Conservation (phyloP, 2,113 vertebrate species). For the Mastomys natalensis region DNA sequence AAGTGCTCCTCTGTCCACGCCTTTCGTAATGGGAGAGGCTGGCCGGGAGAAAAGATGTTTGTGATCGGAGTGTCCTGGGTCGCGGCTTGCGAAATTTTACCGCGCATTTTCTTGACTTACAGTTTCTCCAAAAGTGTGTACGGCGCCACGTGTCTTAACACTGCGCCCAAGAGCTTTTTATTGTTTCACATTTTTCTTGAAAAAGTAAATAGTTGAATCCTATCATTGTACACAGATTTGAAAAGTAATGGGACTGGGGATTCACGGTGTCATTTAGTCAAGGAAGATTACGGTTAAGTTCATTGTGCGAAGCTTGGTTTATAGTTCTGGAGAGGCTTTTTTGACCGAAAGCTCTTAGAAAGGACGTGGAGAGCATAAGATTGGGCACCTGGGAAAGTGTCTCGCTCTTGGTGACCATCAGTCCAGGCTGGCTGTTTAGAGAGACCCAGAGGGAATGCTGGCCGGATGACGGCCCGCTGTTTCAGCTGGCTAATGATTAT, state of each 20-base stretch:
- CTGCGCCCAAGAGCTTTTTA: not conserved
- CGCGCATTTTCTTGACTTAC: conserved; percentile 35
- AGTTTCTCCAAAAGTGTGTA: conserved; percentile 12
- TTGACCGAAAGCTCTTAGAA: not conserved
- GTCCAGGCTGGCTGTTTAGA: not conserved
- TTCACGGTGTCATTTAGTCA: conserved; percentile 18
- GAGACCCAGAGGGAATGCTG: not conserved
- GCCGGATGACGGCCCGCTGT: not conserved
- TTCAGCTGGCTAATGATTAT: not conserved
- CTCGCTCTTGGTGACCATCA: not conserved
- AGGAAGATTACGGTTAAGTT: not conserved
- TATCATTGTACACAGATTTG: not conserved
- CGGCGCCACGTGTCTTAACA: conserved; percentile 59
- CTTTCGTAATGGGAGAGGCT: not conserved
- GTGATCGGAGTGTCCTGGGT: not conserved
- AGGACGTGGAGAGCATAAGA: not conserved
- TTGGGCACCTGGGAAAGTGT: not conserved
- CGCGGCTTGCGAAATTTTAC: conserved; percentile 10
- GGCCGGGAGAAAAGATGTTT: not conserved
- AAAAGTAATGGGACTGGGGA: not conserved
- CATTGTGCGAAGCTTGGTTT: not conserved
- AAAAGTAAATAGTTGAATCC: not conserved
- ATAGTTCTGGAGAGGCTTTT: not conserved
- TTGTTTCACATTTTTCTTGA: not conserved
- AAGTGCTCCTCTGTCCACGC: not conserved